Conservation (phyloP, 2,797 vertebrate genomes). For the Dipus sagitta region DNA sequence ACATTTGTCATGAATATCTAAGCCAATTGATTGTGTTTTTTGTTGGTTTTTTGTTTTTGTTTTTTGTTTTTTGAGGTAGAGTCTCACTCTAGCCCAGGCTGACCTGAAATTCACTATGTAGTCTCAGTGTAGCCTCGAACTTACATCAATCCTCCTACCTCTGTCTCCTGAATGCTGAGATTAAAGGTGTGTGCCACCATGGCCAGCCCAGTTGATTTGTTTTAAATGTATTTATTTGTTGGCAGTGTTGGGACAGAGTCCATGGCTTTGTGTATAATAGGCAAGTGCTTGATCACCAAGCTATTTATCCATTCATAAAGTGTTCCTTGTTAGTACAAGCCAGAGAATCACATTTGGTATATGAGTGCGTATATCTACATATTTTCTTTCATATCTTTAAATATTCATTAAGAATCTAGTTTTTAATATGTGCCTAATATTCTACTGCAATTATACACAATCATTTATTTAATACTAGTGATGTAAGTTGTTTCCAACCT, state of each 20-base stretch:
- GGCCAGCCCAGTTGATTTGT: neutral
- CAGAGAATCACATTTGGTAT: slow-evolving; percentile 15
- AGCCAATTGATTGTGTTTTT: neutral
- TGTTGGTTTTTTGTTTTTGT: neutral
- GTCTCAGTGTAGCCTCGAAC: too few relatives aligned
- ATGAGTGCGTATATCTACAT: neutral
- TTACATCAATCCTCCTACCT: too few relatives aligned
- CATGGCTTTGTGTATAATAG: neutral
- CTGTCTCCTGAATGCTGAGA: too few relatives aligned
- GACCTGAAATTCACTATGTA: too few relatives aligned
- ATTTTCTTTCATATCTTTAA: slow-evolving; percentile 10
- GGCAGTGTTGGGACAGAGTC: neutral
- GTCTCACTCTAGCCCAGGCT: too few relatives aligned
- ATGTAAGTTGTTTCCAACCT: slow-evolving; percentile 17
- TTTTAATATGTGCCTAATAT: slow-evolving; percentile 14
- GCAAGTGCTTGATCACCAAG: neutral
- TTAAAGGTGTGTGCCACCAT: too few relatives aligned
- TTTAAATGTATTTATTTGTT: slow-evolving; percentile 10
- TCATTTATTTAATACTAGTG: slow-evolving; percentile 17
- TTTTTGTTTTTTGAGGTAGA: neutral
- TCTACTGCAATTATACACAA: neutral
- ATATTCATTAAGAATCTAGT: neutral
- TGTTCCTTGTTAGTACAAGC: neutral
- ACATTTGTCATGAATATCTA: neutral
- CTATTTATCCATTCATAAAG: neutral